Base-by-base conservation (phyloP, 1,140 invertebrate species). In the Chelonus insularis region DNA sequence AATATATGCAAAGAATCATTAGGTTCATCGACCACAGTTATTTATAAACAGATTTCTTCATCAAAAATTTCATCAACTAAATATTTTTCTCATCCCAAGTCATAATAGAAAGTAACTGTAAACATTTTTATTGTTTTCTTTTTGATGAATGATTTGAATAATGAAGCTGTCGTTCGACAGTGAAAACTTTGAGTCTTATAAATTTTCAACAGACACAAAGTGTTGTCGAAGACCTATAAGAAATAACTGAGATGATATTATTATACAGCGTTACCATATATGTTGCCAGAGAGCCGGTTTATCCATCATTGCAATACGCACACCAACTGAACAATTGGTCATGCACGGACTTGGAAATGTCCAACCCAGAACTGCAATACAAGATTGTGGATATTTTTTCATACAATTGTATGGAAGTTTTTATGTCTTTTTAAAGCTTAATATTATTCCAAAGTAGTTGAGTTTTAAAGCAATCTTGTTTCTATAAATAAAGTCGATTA, bases 231-330 rank as follows among this genome's bases (percentile, higher is more conserved):
- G 9, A 8, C 43, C 8, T 2, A 16, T 16, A 56, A 21, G 20
- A 56, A 41, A 41, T 3, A 29, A 12, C n/a, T n/a, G 4, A 57
- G 47, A 57, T 47, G 56, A 34, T 41, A 45, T 58, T 58, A 58
- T 58, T 58, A 58, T 45, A 48, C 56, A 45, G 56, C 34, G 41
- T 58, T 32, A 25, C 29, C 43, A 29, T 48, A 58, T 58, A 58
- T 48, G 14, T 58, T 58, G 8, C 23, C 32, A 36, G 29, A 9
- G 14, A 48, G 29, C 45, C 25, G 41, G 25, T 34, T 47, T 58
- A 32, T 48, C 23, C 25, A 23, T 34, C 56, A 41, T 48, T 48
- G 25, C 12, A 25, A 21, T 47, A 16, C 16, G 16, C 43, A 58
- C 43, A 48, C 56, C 43, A 58, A 23, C 39, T 14, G 7, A 4